These are phyloP conservation scores for Matsumurasca onukii DNA, from an alignment of 1,140 invertebrate species.

Conservation along the genomic window DNA sequence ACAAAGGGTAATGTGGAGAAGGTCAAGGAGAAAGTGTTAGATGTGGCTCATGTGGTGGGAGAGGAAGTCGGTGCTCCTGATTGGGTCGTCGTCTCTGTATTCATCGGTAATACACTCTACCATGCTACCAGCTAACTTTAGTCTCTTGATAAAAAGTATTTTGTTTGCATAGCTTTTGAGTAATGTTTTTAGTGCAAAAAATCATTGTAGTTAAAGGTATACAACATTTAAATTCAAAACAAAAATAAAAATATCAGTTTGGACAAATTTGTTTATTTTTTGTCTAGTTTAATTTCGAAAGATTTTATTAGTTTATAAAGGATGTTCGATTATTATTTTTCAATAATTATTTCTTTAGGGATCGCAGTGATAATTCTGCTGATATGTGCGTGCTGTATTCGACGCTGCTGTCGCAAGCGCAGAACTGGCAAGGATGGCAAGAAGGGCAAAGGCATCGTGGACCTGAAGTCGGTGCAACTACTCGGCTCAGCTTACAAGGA, in stretches of 20 bases:
- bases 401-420: slow-evolving; percentile 91
- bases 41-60: slow-evolving; percentile 54
- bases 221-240: too few species aligned
- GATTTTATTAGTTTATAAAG: background rate
- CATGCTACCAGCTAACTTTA: too few species aligned
- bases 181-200: too few species aligned
- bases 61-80: slow-evolving; percentile 66
- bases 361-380: slow-evolving; percentile 79
- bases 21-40: slow-evolving; percentile 47
- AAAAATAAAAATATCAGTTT: too few species aligned
- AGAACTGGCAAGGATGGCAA: slow-evolving; percentile 92
- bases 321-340: too few species aligned
- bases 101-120: slow-evolving; percentile 67
- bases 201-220: too few species aligned
- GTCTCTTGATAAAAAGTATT: too few species aligned
- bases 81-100: slow-evolving; percentile 71
- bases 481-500: slow-evolving; percentile 96
- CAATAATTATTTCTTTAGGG: too few species aligned
- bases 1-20: slow-evolving; percentile 40
- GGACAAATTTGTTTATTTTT: background rate
- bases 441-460: slow-evolving; percentile 93
- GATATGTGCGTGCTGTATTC: slow-evolving; percentile 91
- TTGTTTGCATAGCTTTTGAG: too few species aligned
- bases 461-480: slow-evolving; percentile 94
- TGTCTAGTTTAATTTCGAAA: background rate